Evolutionary conservation across 2,797 vertebrate species (phyloP).

Genomic region (Tenualosa ilisha): DNA sequence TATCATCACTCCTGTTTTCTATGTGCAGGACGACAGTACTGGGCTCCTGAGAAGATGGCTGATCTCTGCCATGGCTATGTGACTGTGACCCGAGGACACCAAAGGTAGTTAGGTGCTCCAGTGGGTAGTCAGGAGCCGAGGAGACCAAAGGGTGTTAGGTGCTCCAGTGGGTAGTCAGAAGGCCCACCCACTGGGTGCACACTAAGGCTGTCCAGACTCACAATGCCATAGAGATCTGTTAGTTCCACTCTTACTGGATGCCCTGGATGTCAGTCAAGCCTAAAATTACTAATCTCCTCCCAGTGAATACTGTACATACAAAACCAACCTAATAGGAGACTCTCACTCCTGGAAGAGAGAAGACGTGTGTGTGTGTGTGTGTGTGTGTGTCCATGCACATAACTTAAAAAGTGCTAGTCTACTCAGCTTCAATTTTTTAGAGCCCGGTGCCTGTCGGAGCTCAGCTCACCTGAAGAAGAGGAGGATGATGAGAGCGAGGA

Average conservation of each 20-base stretch:
- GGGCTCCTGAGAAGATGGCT: neutral
- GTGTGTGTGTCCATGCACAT: neutral
- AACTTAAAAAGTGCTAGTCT: no score
- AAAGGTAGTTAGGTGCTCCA: neutral
- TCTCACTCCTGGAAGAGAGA: no score
- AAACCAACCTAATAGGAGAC: no score
- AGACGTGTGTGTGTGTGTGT: neutral
- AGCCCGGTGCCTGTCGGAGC: no score
- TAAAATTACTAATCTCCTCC: no score
- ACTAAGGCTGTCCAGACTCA: neutral
- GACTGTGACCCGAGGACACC: neutral
- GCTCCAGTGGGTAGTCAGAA: neutral
- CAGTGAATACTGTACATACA: no score
- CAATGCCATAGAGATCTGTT: neutral
- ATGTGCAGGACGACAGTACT: neutral
- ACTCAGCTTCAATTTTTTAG: no score
- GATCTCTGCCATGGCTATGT: neutral
- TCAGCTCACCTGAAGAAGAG: conserved; percentile 73
- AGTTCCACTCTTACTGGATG: neutral
- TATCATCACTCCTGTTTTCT: neutral
- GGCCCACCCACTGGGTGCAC: neutral
- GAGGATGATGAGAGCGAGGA: conserved; percentile 73
- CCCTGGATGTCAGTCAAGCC: neutral
- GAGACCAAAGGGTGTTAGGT: neutral
- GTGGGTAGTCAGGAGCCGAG: no score